These are phyloP conservation scores for Eupithecia vulgata DNA, from an alignment of 2,888 invertebrate species.

Conservation along the genomic window DNA sequence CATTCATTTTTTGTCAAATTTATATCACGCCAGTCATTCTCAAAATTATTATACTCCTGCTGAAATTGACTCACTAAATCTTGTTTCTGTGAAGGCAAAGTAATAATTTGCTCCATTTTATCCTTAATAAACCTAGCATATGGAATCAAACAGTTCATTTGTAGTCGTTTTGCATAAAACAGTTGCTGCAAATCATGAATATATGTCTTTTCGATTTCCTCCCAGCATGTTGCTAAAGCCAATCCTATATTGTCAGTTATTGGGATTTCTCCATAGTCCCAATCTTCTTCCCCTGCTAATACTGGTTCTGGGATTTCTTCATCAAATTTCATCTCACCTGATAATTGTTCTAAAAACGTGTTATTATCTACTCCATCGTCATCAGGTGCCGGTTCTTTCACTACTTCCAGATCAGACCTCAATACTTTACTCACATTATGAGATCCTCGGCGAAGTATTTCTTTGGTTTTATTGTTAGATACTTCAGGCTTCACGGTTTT, in stretches of 20 bases:
- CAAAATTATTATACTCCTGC: slow-evolving; percentile 84
- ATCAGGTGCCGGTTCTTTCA: slow-evolving; percentile 56
- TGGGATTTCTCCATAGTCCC: slow-evolving; percentile 76
- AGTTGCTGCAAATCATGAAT: slow-evolving; percentile 81
- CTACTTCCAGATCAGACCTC: slow-evolving; percentile 55
- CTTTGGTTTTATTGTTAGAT: slow-evolving; percentile 60
- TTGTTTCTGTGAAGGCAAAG: slow-evolving; percentile 84
- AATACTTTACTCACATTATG: slow-evolving; percentile 62
- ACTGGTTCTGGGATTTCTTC: slow-evolving; percentile 45
- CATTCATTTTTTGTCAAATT: slow-evolving; percentile 85
- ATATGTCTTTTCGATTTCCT: slow-evolving; percentile 77
- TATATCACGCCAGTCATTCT: slow-evolving; percentile 83
- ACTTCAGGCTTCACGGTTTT: slow-evolving; percentile 71
- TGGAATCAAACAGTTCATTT: slow-evolving; percentile 82
- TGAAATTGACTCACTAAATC: slow-evolving; percentile 83
- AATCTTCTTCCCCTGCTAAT: slow-evolving; percentile 74
- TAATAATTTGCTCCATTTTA: slow-evolving; percentile 82
- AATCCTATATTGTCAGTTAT: slow-evolving; percentile 65
- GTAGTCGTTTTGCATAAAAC: slow-evolving; percentile 83
- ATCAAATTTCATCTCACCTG: slow-evolving; percentile 35
- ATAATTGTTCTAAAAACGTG: slow-evolving; percentile 43
- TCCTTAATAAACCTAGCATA: slow-evolving; percentile 82
- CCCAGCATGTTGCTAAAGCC: slow-evolving; percentile 79
- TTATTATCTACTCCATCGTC: slow-evolving; percentile 50
- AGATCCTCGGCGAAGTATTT: slow-evolving; percentile 58